Percentiles rank a stretch among this genome's conserved stretches.
Conservation (phyloP, 2,888 invertebrate genomes). For the Diaphora mendica region DNA sequence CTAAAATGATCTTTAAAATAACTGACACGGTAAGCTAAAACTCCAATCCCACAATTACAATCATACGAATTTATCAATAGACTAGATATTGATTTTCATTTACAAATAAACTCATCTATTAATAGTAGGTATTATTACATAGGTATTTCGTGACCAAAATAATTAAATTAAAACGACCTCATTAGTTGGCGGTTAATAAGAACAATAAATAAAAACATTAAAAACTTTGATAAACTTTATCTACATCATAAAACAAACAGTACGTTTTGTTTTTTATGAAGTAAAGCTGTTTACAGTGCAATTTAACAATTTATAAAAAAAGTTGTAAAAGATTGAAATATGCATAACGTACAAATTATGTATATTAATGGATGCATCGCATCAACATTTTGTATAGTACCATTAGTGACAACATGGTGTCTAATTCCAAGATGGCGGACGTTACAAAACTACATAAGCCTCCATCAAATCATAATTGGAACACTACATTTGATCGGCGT, state of each 20-base stretch:
- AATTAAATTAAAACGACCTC: background rate
- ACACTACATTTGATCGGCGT: slow-evolving; percentile 12
- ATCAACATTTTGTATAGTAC: slow-evolving; percentile 11
- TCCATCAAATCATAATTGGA: slow-evolving; percentile 19
- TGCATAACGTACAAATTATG: background rate
- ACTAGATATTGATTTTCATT: too few species aligned
- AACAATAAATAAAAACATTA: background rate
- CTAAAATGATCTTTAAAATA: background rate
- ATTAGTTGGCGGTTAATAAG: background rate
- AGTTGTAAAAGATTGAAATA: background rate
- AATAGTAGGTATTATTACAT: background rate
- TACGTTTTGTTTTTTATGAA: background rate
- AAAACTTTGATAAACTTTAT: slow-evolving; percentile 2
- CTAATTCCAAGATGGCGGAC: slow-evolving; percentile 23
- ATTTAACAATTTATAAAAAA: too few species aligned
- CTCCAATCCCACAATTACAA: too few species aligned
- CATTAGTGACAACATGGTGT: slow-evolving; percentile 16
- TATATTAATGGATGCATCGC: background rate
- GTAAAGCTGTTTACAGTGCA: too few species aligned
- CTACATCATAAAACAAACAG: background rate
- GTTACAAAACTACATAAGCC: slow-evolving; percentile 19
- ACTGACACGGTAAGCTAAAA: background rate
- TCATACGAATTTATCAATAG: too few species aligned
- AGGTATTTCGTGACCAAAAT: background rate
- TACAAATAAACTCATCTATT: background rate